phyloP scores from a whole-genome alignment of 1,140 invertebrate genomes.

The Drosophila novamexicana region DNA sequence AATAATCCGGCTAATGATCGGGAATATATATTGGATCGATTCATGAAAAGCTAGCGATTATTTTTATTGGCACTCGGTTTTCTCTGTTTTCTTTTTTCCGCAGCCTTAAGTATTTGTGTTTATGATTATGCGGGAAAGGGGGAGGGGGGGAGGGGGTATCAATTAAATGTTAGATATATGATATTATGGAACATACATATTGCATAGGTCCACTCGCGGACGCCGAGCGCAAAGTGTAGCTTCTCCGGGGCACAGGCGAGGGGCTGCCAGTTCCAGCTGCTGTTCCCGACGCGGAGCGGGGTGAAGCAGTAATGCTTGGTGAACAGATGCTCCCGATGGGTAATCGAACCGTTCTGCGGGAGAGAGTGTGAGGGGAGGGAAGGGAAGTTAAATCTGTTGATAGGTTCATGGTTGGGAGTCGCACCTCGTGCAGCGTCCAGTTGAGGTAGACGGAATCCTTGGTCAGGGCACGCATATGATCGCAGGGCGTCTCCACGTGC shows the following conservation, averaged over 20 bases:
- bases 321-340: slow-evolving; percentile 54
- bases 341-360: slow-evolving; percentile 67
- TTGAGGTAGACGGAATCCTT: slow-evolving; percentile 52
- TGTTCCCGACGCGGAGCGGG: slow-evolving; percentile 22
- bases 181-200: slow-evolving; percentile 61
- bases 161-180: slow-evolving; percentile 10
- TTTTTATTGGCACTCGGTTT: slow-evolving; percentile 45
- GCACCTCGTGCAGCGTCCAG: slow-evolving; percentile 69
- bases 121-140: slow-evolving; percentile 9
- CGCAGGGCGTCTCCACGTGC: slow-evolving; percentile 64
- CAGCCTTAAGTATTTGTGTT: slow-evolving; percentile 12
- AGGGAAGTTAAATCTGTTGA: too few species aligned
- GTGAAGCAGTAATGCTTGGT: slow-evolving; percentile 76
- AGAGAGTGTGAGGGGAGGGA: background rate
- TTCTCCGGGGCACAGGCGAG: slow-evolving; percentile 67
- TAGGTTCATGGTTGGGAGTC: too few species aligned
- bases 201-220: slow-evolving; percentile 77
- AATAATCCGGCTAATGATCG: slow-evolving; percentile 27
- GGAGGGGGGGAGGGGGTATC: background rate
- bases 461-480: slow-evolving; percentile 60
- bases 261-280: slow-evolving; percentile 72
- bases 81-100: slow-evolving; percentile 41
- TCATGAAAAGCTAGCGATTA: slow-evolving; percentile 44
- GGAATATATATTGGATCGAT: slow-evolving; percentile 20
- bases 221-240: slow-evolving; percentile 64